These are phyloP conservation scores for Samia ricini DNA, from an alignment of 1,140 invertebrate genomes.

Conservation along the genomic window DNA sequence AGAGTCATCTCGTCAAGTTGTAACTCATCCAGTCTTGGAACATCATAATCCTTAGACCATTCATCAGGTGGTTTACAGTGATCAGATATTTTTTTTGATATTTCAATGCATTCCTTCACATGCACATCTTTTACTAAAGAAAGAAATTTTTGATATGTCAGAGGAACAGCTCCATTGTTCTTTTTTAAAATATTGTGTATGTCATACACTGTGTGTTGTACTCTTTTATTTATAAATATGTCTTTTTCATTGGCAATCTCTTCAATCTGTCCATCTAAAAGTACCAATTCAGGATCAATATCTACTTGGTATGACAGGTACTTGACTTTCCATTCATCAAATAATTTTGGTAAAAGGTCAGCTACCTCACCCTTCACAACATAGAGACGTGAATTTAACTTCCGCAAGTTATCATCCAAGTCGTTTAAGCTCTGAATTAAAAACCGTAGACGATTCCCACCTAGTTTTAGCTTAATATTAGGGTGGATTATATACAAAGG, in stretches of 20 bases:
- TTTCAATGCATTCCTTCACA: constrained; percentile 76
- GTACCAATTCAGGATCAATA: constrained; percentile 83
- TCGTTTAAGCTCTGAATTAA: constrained; percentile 83
- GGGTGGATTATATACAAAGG: constrained; percentile 85
- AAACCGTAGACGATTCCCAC: constrained; percentile 84
- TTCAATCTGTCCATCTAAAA: constrained; percentile 81
- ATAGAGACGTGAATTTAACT: constrained; percentile 79
- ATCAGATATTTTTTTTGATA: constrained; percentile 64
- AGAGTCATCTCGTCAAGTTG: constrained; percentile 70
- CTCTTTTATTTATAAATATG: constrained; percentile 80
- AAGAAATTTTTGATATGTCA: constrained; percentile 86
- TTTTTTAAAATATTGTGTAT: constrained; percentile 80
- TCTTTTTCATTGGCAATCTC: constrained; percentile 78
- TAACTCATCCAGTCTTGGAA: constrained; percentile 80
- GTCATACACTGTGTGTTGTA: constrained; percentile 86
- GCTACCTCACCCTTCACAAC: constrained; percentile 82
- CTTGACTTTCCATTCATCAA: constrained; percentile 84
- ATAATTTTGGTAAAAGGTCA: constrained; percentile 81
- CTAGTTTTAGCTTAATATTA: constrained; percentile 81
- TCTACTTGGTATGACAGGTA: constrained; percentile 84
- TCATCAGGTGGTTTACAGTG: constrained; percentile 69
- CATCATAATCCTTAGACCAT: constrained; percentile 79
- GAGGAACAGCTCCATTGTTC: constrained; percentile 82
- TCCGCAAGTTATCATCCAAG: constrained; percentile 80
- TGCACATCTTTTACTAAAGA: constrained; percentile 79